Percentiles rank a stretch among this genome's conserved stretches.
Conservation (phyloP, 2,797 vertebrate species). For the Moxostoma hubbsi region DNA sequence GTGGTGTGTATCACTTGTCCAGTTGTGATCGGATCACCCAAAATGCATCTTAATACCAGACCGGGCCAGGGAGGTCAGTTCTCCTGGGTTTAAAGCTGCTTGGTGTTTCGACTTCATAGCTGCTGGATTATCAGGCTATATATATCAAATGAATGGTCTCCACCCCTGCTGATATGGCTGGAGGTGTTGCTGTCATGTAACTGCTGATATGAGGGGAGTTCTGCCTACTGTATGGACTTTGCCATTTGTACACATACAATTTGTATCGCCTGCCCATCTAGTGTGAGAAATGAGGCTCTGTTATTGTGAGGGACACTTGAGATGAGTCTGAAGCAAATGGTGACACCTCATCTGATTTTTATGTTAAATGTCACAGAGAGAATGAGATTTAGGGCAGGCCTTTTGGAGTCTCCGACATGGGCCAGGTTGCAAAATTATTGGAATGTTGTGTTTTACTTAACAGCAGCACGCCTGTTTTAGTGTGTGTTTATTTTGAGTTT, state of each 20-base stretch:
- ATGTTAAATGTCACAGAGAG: neutral
- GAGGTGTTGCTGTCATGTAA: constrained; percentile 47
- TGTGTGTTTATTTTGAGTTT: constrained; percentile 54
- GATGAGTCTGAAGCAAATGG: neutral
- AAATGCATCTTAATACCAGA: too few relatives aligned
- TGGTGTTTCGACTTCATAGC: constrained; percentile 29
- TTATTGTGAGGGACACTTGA: neutral
- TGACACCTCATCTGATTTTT: constrained; percentile 1
- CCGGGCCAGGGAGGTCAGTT: constrained; percentile 2
- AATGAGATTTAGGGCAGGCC: neutral
- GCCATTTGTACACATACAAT: neutral
- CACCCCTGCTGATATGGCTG: constrained; percentile 46
- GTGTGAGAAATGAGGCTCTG: neutral
- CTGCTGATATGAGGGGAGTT: constrained; percentile 33
- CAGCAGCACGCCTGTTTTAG: constrained; percentile 42
- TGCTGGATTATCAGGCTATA: constrained; percentile 36
- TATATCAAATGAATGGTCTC: constrained; percentile 46
- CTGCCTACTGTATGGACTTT: constrained; percentile 26
- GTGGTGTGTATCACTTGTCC: too few relatives aligned
- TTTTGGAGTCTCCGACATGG: constrained; percentile 12
- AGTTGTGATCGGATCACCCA: too few relatives aligned
- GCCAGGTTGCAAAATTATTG: neutral
- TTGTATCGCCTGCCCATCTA: neutral
- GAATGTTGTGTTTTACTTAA: constrained; percentile 55
- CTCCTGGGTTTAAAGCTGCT: constrained; percentile 40